Evolutionary conservation across 2,888 invertebrate genomes (phyloP).

Genomic region (Hypena proboscidalis): DNA sequence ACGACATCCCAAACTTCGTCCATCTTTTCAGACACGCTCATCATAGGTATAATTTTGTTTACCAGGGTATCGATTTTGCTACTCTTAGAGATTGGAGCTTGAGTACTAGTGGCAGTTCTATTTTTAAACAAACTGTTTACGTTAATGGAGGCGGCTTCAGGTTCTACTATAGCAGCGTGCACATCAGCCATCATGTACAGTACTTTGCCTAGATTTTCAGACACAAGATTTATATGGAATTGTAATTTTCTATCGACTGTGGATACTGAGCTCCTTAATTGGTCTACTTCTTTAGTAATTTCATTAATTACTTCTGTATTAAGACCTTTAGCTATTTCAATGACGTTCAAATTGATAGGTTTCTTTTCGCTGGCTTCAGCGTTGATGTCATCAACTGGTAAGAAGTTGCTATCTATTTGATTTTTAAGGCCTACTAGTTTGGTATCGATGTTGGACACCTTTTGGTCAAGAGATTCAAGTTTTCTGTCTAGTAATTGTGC

Average conservation of each 20-base stretch:
- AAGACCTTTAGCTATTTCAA: slow-evolving; percentile 93
- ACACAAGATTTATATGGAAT: slow-evolving; percentile 93
- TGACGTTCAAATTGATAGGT: slow-evolving; percentile 92
- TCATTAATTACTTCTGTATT: slow-evolving; percentile 92
- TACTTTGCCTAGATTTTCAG: slow-evolving; percentile 92
- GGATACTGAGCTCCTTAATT: slow-evolving; percentile 90
- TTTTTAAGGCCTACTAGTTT: slow-evolving; percentile 92
- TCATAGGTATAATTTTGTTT: slow-evolving; percentile 93
- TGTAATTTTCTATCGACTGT: slow-evolving; percentile 93
- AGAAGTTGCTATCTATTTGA: slow-evolving; percentile 92
- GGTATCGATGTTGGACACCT: slow-evolving; percentile 92
- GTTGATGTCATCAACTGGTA: slow-evolving; percentile 93
- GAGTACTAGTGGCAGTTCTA: slow-evolving; percentile 85
- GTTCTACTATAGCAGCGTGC: slow-evolving; percentile 93
- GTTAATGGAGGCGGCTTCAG: slow-evolving; percentile 84
- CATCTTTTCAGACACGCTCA: slow-evolving; percentile 95
- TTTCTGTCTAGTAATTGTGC: slow-evolving; percentile 86
- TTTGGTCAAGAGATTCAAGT: slow-evolving; percentile 91
- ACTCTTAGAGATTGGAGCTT: slow-evolving; percentile 84
- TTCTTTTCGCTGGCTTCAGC: slow-evolving; percentile 95
- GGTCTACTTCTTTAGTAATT: slow-evolving; percentile 92
- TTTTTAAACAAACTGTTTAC: slow-evolving; percentile 80
- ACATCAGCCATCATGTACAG: slow-evolving; percentile 92
- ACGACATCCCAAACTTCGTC: slow-evolving; percentile 96
- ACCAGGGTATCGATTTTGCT: slow-evolving; percentile 93